Evolutionary conservation across 2,113 vertebrate genomes (phyloP).

Genomic region (Acanthisitta chloris): DNA sequence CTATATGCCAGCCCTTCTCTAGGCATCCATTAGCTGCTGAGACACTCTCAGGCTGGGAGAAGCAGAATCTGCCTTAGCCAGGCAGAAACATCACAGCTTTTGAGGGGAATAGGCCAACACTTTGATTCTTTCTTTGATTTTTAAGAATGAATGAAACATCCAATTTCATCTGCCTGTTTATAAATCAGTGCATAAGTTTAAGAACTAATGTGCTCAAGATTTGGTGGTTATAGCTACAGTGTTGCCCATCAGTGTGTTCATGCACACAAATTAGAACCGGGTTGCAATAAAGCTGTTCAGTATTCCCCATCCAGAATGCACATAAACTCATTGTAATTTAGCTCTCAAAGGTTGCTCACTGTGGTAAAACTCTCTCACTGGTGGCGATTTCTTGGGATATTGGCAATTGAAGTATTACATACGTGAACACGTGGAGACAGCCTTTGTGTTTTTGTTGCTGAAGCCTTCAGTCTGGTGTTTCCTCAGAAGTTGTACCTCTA

Average conservation of each 20-base stretch:
- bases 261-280: not conserved
- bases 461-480: not conserved
- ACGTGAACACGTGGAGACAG: fast-evolving
- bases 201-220: not conserved
- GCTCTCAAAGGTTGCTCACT: not conserved
- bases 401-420: not conserved
- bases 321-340: not conserved
- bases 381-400: not conserved
- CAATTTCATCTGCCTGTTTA: not conserved
- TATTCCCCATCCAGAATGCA: not conserved
- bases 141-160: not conserved
- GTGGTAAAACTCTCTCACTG: not conserved
- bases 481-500: not conserved
- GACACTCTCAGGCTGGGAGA: not conserved
- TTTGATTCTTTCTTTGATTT: not conserved
- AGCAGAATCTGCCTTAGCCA: not conserved
- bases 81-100: not conserved
- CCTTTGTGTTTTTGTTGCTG: fast-evolving
- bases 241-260: not conserved
- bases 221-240: not conserved
- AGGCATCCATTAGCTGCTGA: not conserved
- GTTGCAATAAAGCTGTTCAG: not conserved
- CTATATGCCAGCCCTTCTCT: not conserved
- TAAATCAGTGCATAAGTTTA: not conserved
- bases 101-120: not conserved